Conservation (phyloP, 2,113 vertebrate genomes). For the Cricetomys ansorgei region DNA sequence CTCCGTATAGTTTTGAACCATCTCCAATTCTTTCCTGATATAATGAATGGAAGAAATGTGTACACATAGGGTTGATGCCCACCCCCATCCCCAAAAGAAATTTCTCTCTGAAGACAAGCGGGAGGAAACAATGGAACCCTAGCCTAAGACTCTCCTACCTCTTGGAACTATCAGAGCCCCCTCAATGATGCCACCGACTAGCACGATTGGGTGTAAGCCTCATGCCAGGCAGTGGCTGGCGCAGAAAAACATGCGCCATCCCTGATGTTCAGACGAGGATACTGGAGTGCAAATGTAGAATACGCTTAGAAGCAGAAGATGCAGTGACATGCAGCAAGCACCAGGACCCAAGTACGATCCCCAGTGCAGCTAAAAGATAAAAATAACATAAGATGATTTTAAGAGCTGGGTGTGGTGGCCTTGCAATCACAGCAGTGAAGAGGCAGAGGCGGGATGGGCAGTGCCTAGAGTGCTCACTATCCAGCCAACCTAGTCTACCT, state of each 20-base stretch:
- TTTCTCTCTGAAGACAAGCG: background rate
- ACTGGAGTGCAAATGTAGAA: background rate
- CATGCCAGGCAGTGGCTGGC: accelerated
- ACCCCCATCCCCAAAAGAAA: background rate
- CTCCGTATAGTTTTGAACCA: slow-evolving; percentile 12
- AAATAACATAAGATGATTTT: background rate
- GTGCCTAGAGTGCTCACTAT: too few species aligned
- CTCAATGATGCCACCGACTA: accelerated
- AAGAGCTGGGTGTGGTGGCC: background rate
- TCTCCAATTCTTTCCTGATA: slow-evolving; percentile 56
- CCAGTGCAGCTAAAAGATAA: background rate
- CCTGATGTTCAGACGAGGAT: background rate
- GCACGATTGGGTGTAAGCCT: background rate
- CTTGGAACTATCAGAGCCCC: background rate
- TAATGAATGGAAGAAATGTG: slow-evolving; percentile 30
- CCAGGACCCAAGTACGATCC: background rate
- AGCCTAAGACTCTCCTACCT: background rate
- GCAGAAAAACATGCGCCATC: background rate
- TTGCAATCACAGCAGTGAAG: background rate
- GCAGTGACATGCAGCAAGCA: too few species aligned
- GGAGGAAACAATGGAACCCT: background rate
- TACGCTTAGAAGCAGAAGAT: too few species aligned
- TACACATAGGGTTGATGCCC: background rate
- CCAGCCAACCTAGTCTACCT: background rate
- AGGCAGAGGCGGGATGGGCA: background rate